phyloP scores from a whole-genome alignment of 1,140 invertebrate species.

The Coenobita brevimanus region DNA sequence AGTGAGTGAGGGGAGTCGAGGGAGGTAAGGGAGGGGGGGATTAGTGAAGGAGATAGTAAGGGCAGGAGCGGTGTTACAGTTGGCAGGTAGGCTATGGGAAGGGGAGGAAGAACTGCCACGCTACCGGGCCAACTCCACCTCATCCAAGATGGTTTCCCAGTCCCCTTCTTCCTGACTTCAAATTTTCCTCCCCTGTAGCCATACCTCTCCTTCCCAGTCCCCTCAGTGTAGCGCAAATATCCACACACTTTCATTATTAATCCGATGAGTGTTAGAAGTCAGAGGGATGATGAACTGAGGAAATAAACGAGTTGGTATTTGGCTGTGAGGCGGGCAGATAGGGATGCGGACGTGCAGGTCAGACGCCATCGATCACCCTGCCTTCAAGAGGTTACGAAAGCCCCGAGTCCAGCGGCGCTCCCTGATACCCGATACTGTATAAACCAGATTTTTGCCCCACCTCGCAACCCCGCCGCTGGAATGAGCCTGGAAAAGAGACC shows the following conservation, averaged over 20 bases:
- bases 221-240: too few species aligned
- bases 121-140: too few species aligned
- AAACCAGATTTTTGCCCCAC: constrained; percentile 43
- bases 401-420: constrained; percentile 1
- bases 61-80: too few species aligned
- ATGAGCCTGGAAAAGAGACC: constrained; percentile 7
- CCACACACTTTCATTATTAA: too few species aligned
- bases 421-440: constrained; percentile 42
- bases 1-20: not conserved
- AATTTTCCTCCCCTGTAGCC: too few species aligned
- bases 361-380: constrained; percentile 48
- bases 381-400: constrained; percentile 54
- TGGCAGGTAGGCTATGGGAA: too few species aligned
- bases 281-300: not conserved
- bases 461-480: not conserved
- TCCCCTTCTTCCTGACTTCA: too few species aligned
- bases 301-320: not conserved
- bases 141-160: too few species aligned
- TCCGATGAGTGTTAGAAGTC: not conserved
- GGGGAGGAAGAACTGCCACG: too few species aligned
- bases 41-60: too few species aligned
- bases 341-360: constrained; percentile 26
- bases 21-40: too few species aligned
- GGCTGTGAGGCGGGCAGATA: not conserved
- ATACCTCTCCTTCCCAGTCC: not conserved